Conservation (phyloP, 2,797 vertebrate genomes). For the Melanogrammus aeglefinus region DNA sequence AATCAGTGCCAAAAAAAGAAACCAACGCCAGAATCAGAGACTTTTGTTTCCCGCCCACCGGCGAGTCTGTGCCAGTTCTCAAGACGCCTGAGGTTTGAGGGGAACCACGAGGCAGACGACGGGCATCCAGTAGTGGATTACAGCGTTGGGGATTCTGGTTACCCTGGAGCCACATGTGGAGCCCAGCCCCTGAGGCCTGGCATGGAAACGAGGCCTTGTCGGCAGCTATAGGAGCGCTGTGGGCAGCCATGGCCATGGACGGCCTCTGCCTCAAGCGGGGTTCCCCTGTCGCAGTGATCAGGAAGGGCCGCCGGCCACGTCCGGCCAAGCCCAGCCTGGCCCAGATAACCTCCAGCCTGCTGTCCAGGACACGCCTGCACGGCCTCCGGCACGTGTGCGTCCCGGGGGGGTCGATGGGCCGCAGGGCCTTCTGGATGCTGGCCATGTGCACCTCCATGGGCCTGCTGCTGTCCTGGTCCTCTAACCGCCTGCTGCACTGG, state of each 20-base stretch:
- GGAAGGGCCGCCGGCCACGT: conserved; percentile 59
- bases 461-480: conserved; percentile 92
- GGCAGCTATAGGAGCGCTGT: conserved; percentile 69
- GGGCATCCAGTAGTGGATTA: conserved; percentile 58
- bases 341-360: conserved; percentile 60
- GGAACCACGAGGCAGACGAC: conserved; percentile 15
- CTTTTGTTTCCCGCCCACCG: conserved; percentile 21
- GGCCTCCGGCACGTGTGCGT: conserved; percentile 86
- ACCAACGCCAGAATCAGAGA: conserved; percentile 17
- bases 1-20: conserved; percentile 20
- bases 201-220: conserved; percentile 77
- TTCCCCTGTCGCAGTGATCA: conserved; percentile 61
- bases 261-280: conserved; percentile 68
- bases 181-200: conserved; percentile 71
- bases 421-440: conserved; percentile 89
- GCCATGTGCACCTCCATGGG: conserved; percentile 90
- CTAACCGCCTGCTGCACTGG: conserved; percentile 92
- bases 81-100: conserved; percentile 1
- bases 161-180: conserved; percentile 79
- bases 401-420: conserved; percentile 76
- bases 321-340: conserved; percentile 45
- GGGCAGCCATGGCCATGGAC: conserved; percentile 78
- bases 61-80: not conserved
- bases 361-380: conserved; percentile 85
- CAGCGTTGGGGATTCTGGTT: conserved; percentile 59